Evolutionary conservation across 1,140 invertebrate species (phyloP).

Genomic region (Monomorium pharaonis): DNA sequence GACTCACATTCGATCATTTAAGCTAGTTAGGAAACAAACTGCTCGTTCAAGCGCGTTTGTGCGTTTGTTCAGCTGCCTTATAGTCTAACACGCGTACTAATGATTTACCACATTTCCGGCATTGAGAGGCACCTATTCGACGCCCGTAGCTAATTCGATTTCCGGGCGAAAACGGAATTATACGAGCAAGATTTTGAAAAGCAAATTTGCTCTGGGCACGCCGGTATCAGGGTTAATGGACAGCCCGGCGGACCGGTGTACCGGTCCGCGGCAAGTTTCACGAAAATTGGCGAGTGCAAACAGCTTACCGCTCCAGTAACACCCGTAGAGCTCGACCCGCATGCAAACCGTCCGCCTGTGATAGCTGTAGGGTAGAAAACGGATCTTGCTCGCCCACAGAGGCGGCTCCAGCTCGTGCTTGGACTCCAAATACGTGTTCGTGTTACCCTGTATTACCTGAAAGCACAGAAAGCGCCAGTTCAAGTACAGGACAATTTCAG

Average conservation of each 20-base stretch:
- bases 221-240: slow-evolving; percentile 70
- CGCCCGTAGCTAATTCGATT: slow-evolving; percentile 54
- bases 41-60: background rate
- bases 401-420: slow-evolving; percentile 90
- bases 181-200: slow-evolving; percentile 72
- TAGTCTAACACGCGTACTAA: slow-evolving; percentile 21
- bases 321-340: slow-evolving; percentile 92
- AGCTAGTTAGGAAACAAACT: background rate
- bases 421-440: slow-evolving; percentile 94
- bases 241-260: slow-evolving; percentile 69
- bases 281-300: slow-evolving; percentile 75
- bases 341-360: slow-evolving; percentile 92
- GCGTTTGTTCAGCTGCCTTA: background rate
- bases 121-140: slow-evolving; percentile 32
- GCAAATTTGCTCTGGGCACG: slow-evolving; percentile 66
- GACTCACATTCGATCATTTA: background rate
- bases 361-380: slow-evolving; percentile 91
- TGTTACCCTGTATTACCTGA: slow-evolving; percentile 94
- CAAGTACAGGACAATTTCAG: slow-evolving; percentile 58
- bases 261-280: slow-evolving; percentile 68
- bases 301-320: slow-evolving; percentile 88
- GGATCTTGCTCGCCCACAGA: slow-evolving; percentile 90
- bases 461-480: slow-evolving; percentile 76
- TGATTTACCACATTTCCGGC: slow-evolving; percentile 38
- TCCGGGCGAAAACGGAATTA: slow-evolving; percentile 65